Evolutionary conservation across 2,888 invertebrate species (phyloP), one percentile per base, ranked within the genome.

Genomic region (Sminthurinus aureus): DNA sequence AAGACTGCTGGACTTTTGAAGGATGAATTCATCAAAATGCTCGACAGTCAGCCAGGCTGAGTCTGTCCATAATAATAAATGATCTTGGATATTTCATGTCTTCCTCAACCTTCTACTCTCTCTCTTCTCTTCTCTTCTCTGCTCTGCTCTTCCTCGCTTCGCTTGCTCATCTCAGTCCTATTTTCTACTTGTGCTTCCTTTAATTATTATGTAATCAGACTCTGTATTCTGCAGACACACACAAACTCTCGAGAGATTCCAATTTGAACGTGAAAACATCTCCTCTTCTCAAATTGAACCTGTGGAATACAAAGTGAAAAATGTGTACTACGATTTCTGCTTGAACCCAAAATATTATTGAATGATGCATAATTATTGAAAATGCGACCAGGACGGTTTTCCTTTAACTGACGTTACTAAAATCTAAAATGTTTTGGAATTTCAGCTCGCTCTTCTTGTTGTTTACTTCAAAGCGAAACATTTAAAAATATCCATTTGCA

Each of bases 21-120:
- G 85, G 85, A 86, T 86, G 85, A 85, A 86, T 85, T 86, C 86
- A 85, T 86, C 86, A 86, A 84, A 76, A 83, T 77, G 77, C 85
- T 85, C 84, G 85, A 85, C 85, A 86, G 84, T 83, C 86, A 85
- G 85, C 84, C n/a, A n/a, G n/a, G n/a, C n/a, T n/a, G n/a, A 84
- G 85, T 84, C 85, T 84, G 84, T 86, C 86, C 86, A 86, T 85
- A 84, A 85, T 84, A 86, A 86, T 84, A 84, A 84, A 84, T 79
- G 84, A 83, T 83, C 67, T 80, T 76, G 82, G 77, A 64, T 52
- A 52, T 52, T 79, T 79, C 71, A 71, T 67, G n/a, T 71, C 82
- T 71, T 83, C 73, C 79, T 83, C 79, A n/a, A n/a, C n/a, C n/a
- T n/a, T n/a, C n/a, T n/a, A n/a, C 79, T 76, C 83, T 74, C 76